Evolutionary conservation across 1,140 invertebrate genomes (phyloP).

Genomic region (Adelges cooleyi): DNA sequence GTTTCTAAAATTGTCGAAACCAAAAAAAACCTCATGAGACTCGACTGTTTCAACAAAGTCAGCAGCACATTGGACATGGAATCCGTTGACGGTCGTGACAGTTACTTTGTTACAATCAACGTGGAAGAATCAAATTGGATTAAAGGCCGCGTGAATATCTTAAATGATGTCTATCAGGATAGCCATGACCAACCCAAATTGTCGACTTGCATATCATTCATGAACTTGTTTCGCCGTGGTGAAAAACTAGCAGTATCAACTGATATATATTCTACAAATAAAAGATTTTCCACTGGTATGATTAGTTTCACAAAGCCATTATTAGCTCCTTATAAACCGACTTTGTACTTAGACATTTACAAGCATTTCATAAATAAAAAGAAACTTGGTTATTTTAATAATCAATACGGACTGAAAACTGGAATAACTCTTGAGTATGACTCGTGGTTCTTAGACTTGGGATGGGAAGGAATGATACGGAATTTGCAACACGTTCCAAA

Average conservation of each 20-base stretch:
- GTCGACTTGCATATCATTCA: slow-evolving; percentile 6
- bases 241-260: slow-evolving; percentile 11
- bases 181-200: slow-evolving; percentile 4
- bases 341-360: slow-evolving; percentile 4
- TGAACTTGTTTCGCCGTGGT: slow-evolving; percentile 6
- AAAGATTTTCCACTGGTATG: slow-evolving; percentile 11
- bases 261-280: slow-evolving; percentile 8
- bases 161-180: neutral
- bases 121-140: slow-evolving; percentile 9
- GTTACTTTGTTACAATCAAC: slow-evolving; percentile 1
- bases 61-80: neutral
- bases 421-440: neutral
- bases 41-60: slow-evolving; percentile 1
- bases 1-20: neutral
- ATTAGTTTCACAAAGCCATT: slow-evolving; percentile 14
- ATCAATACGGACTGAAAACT: slow-evolving; percentile 1
- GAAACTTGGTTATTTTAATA: slow-evolving; percentile 12
- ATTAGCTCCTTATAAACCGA: neutral
- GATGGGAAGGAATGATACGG: slow-evolving; percentile 16
- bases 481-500: slow-evolving; percentile 34
- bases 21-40: neutral
- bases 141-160: neutral
- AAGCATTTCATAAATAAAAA: slow-evolving; percentile 1
- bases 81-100: neutral
- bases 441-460: neutral